Evolutionary conservation across 2,113 vertebrate species (phyloP).

Genomic region (Lamprologus sp.): DNA sequence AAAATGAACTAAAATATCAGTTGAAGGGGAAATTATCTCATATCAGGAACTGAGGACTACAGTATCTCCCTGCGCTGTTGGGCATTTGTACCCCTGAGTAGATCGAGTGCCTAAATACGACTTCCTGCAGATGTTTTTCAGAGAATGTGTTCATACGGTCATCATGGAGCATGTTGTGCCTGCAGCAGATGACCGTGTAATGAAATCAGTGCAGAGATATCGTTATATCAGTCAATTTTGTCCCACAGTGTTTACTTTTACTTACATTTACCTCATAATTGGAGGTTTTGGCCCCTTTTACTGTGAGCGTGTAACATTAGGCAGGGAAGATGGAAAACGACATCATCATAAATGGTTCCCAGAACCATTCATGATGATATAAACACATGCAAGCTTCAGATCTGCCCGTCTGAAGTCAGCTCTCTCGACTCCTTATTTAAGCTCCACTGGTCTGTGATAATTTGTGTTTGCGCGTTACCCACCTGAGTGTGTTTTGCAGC

Average conservation of each 20-base stretch:
- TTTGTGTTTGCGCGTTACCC: slow-evolving; percentile 31
- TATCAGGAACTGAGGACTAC: neutral
- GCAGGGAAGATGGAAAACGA: neutral
- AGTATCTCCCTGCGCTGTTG: neutral
- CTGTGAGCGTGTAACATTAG: neutral
- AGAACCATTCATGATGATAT: neutral
- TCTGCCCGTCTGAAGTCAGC: neutral
- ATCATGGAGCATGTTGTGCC: neutral
- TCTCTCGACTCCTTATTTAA: neutral
- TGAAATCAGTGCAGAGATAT: neutral
- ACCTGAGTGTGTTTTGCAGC: slow-evolving; percentile 82
- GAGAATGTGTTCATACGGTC: neutral
- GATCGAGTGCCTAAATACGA: neutral
- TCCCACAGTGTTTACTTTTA: neutral
- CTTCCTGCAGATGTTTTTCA: fast-evolving
- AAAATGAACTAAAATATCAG: neutral
- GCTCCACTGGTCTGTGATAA: neutral
- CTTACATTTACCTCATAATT: neutral
- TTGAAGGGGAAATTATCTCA: neutral
- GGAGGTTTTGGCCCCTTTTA: neutral
- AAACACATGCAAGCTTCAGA: neutral
- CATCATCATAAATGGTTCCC: neutral
- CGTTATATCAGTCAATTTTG: neutral
- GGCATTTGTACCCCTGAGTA: neutral
- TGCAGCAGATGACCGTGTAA: neutral